phyloP scores from a whole-genome alignment of 2,888 invertebrate species.

The Mythimna vitellina region DNA sequence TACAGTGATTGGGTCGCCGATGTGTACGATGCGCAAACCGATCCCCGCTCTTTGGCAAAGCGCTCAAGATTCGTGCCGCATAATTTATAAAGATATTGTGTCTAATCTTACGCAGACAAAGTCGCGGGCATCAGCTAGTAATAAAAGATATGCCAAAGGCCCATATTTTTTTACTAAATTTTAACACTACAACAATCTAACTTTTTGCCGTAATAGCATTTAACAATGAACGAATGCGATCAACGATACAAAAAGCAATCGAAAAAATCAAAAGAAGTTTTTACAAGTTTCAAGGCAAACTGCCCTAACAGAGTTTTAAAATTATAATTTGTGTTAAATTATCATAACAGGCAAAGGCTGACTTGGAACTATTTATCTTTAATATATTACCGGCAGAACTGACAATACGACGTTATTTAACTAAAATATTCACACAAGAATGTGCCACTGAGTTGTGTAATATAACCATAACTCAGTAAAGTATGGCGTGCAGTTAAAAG shows the following conservation, averaged over 20 bases:
- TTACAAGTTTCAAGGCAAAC: conserved; percentile 47
- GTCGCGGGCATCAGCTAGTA: background rate
- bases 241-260: conserved; percentile 9
- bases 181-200: background rate
- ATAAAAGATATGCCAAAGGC: conserved; percentile 29
- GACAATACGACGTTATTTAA: conserved; percentile 24
- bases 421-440: conserved; percentile 41
- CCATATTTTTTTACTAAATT: conserved; percentile 1
- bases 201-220: conserved; percentile 10
- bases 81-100: no score
- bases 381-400: conserved; percentile 39
- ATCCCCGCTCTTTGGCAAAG: no score
- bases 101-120: no score
- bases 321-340: conserved; percentile 35
- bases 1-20: no score
- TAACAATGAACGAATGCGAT: conserved; percentile 28
- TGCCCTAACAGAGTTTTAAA: conserved; percentile 23
- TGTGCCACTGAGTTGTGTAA: conserved; percentile 22
- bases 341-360: conserved; percentile 46
- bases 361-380: conserved; percentile 12
- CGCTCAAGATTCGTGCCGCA: no score
- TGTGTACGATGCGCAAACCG: no score
- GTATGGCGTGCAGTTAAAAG: conserved; percentile 26
- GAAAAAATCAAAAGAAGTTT: conserved; percentile 37
- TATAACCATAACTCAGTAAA: conserved; percentile 12